Evolutionary conservation across 1,140 invertebrate genomes (phyloP).

Genomic region (Notospermus geniculatus): DNA sequence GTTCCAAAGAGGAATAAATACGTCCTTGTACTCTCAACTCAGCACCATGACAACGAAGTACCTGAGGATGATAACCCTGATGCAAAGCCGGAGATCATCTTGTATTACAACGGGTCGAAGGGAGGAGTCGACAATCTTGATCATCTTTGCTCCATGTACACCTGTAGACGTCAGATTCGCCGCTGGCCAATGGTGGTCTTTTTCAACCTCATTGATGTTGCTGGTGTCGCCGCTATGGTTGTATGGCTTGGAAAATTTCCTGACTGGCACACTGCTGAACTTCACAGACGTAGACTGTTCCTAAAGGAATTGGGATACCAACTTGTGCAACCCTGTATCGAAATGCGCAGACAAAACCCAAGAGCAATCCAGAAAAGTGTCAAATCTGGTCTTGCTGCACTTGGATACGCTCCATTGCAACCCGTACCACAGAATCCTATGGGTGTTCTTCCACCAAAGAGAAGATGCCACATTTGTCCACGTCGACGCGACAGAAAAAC

Average conservation of each 20-base stretch:
- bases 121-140: constrained; percentile 54
- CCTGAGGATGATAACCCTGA: constrained; percentile 8
- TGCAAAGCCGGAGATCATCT: constrained; percentile 54
- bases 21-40: constrained; percentile 48
- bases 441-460: no score
- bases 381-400: no score
- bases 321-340: no score
- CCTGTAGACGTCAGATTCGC: constrained; percentile 23
- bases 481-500: no score
- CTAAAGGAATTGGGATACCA: no score
- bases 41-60: constrained; percentile 29
- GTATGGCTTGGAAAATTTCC: constrained; percentile 19
- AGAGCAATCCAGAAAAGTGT: no score
- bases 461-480: no score
- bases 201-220: constrained; percentile 30
- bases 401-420: no score
- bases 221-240: constrained; percentile 13
- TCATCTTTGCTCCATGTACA: constrained; percentile 21
- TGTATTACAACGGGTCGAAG: constrained; percentile 55
- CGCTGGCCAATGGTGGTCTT: constrained; percentile 31
- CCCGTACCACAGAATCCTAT: no score
- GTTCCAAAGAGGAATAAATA: constrained; percentile 42
- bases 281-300: no score
- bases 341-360: no score
- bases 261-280: no score